These are phyloP conservation scores for Chloropsis hardwickii DNA, from an alignment of 2,113 vertebrate genomes.

Conservation along the genomic window DNA sequence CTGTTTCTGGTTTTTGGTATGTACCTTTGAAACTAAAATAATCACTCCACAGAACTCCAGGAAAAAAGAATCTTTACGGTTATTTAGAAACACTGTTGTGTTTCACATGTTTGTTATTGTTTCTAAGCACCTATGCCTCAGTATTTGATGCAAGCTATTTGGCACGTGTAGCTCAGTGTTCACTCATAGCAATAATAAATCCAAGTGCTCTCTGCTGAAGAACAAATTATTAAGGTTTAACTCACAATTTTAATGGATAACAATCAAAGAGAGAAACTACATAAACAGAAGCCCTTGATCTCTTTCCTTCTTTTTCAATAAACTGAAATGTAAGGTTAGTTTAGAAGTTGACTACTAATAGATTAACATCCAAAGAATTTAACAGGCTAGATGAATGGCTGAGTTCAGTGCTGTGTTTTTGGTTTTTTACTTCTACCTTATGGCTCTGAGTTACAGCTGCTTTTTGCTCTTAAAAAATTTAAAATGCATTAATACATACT, in stretches of 20 bases:
- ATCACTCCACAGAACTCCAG: neutral
- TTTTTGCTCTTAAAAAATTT: too few relatives aligned
- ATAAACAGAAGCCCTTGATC: neutral
- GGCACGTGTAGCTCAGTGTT: neutral
- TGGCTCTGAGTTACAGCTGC: neutral
- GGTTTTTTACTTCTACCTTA: neutral
- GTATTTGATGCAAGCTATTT: neutral
- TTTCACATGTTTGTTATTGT: neutral
- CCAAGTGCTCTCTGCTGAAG: neutral
- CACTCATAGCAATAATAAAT: neutral
- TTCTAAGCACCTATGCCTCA: neutral
- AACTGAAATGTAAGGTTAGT: neutral
- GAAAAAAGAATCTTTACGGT: neutral
- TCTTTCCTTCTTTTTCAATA: neutral
- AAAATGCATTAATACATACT: neutral
- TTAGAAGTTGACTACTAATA: neutral
- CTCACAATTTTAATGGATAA: neutral
- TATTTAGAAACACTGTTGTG: neutral
- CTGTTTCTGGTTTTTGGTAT: neutral
- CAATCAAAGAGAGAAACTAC: neutral
- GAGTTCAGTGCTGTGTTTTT: neutral
- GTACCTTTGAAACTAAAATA: neutral
- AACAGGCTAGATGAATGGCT: neutral
- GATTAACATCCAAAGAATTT: neutral
- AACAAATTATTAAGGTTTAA: neutral